phyloP scores from a whole-genome alignment of 2,888 invertebrate species.

The Rhagonycha fulva region DNA sequence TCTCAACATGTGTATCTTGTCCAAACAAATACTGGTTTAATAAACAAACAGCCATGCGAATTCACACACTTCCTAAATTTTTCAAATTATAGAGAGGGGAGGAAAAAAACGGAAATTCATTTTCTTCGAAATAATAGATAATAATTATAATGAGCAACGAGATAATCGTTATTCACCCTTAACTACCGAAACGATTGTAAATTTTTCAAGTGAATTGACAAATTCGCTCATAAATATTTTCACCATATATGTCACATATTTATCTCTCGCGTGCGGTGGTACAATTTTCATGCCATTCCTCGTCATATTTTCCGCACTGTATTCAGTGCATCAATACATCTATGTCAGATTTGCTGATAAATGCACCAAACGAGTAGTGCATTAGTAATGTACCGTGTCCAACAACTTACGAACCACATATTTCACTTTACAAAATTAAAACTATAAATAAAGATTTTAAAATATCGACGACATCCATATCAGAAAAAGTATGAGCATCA shows the following conservation, averaged over 20 bases:
- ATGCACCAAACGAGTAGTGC: slow-evolving; percentile 4
- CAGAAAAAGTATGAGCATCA: neutral
- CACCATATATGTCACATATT: slow-evolving; percentile 16
- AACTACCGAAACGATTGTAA: neutral
- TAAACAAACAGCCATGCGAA: slow-evolving; percentile 11
- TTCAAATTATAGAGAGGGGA: neutral
- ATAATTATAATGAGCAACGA: neutral
- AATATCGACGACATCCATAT: neutral
- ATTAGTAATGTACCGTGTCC: slow-evolving; percentile 15
- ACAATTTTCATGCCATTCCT: slow-evolving; percentile 15
- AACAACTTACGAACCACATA: slow-evolving; percentile 16
- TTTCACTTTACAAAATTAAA: slow-evolving; percentile 12
- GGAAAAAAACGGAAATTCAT: neutral
- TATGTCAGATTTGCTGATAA: slow-evolving; percentile 11
- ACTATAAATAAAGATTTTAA: slow-evolving; percentile 2
- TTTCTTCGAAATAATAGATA: neutral
- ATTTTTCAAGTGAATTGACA: slow-evolving; percentile 14
- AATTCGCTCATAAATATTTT: slow-evolving; percentile 21
- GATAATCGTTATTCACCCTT: neutral
- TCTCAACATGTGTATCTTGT: slow-evolving; percentile 3
- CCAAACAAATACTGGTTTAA: slow-evolving; percentile 5
- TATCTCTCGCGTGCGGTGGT: slow-evolving; percentile 15
- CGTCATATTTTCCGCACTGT: slow-evolving; percentile 15
- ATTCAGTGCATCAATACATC: slow-evolving; percentile 17
- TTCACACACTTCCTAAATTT: neutral